Evolutionary conservation across 2,888 invertebrate genomes (phyloP), one percentile per base, ranked within the genome.

Genomic region (Lasioglossum lativentre): DNA sequence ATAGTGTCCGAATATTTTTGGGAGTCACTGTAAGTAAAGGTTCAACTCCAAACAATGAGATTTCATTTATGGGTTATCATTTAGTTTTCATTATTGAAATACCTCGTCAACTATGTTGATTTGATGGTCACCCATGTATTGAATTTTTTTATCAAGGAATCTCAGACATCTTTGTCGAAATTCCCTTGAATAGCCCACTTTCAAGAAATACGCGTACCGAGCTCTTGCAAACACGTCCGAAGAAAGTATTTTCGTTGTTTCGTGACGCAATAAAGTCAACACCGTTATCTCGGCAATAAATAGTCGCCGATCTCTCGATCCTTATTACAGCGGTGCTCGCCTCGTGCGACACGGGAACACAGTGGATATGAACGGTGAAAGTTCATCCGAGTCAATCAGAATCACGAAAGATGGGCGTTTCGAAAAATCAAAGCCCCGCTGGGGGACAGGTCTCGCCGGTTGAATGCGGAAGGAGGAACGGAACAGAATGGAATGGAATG

Each of bases 391-490:
- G 78, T 78, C 75, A 72, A 86, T 80, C 66, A 34, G 71, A 56
- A 74, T 78, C 77, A 45, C 38, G 75, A 34, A 47, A 75, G 83
- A 86, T 45, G 73, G 79, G 59, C 80, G 80, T 86, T 83, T 83
- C 34, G 45, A 75, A 75, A 68, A 74, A 12, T 40, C 14, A 10
- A 14, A 40, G 78, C 42, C 70, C 56, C 72, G 34, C 59, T 59
- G 38, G 59, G 68, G 27, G 78, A 78, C 86, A 85, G 81, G 86
- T 76, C 84, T 85, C 71, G n/a, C 66, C 27, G 59, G 19, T 27
- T 59, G 81, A 83, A 88, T 47, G 83, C 85, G 83, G 82, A 89
- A 87, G 85, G 88, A 87, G 85, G 83, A 83, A 85, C 77, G 75
- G 75, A 63, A 63, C 14, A 23, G 66, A 68, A 38, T 12, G 85